A percentile compares a stretch with the other conserved stretches of the same genome.
Evolutionary conservation across 1,140 invertebrate genomes (phyloP).

Genomic region (Venustaconcha ellipsiformis): DNA sequence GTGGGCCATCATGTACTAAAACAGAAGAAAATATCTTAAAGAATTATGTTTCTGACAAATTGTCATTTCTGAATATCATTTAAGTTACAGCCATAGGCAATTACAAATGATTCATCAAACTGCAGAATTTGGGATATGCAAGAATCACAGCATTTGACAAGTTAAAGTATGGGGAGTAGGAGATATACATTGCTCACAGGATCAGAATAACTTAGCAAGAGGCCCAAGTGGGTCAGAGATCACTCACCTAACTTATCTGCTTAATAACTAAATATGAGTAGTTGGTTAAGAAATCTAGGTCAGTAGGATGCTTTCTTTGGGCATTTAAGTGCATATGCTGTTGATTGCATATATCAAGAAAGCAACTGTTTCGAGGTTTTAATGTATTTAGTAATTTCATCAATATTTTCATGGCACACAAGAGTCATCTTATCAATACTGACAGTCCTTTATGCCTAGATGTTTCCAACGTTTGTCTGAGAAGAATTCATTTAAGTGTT

Average conservation of each 20-base stretch:
- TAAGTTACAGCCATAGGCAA: not conserved
- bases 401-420: no score
- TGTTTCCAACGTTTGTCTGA: no score
- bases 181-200: conserved; percentile 1
- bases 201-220: not conserved
- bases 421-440: no score
- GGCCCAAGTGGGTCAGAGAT: no score
- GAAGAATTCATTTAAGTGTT: no score
- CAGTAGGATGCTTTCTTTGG: not conserved
- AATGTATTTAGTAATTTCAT: no score
- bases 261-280: no score
- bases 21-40: conserved; percentile 13
- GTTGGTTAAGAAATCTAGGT: no score
- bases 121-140: conserved; percentile 1
- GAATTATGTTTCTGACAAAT: not conserved
- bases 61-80: not conserved
- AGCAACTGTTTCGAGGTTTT: no score
- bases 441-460: no score
- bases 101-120: not conserved
- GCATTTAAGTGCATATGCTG: not conserved
- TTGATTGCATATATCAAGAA: no score
- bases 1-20: conserved; percentile 44
- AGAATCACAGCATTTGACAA: conserved; percentile 1
- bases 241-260: no score
- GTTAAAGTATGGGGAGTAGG: conserved; percentile 1